Base-by-base conservation (phyloP, 2,113 vertebrate species). In the Coptodon rendalli region DNA sequence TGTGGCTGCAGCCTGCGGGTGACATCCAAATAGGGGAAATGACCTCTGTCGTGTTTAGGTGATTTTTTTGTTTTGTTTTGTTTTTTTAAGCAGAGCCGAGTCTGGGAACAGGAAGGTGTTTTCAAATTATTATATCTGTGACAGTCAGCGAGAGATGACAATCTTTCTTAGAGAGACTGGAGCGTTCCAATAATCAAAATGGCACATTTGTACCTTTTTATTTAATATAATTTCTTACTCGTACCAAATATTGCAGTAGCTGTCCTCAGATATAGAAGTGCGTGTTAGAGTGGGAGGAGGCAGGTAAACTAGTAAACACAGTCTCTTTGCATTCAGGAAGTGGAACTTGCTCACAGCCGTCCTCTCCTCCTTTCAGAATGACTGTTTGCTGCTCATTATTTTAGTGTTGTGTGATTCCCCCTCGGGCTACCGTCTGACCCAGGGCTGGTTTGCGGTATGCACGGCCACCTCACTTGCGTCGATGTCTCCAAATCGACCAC, bases 291-390 rank as follows among this genome's bases (percentile, higher is more conserved):
- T 48, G 31, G 27, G 53, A 43, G 45, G 50, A 8, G 40, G 83
- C 68, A 86, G 66, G 40, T 86, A 79, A 85, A 82, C 22, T 68
- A 88, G 84, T 92, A 92, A 95, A 96, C 93, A 94, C 87, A 93
- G 71, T 84, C 86, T 89, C 24, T 86, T 87, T 83, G 87, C 87
- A 86, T 91, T 91, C 93, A 92, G 95, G 94, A 95, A 94, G 93
- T 93, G 93, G 87, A 94, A 91, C 92, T 81, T 90, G 90, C 84
- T 90, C 86, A 90, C 91, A 89, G 84, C 90, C 90, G 50, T 89
- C 83, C 83, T 95, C 89, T 92, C 71, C 53, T 92, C 68, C 89
- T 98, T 96, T 98, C 97, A 97, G 96, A 97, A 98, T 96, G 96
- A 97, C 84, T 92, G 45, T 89, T 92, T 61, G 61, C 86, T 89